Evolutionary conservation across 2,113 vertebrate genomes (phyloP).

Genomic region (Mesocricetus auratus): DNA sequence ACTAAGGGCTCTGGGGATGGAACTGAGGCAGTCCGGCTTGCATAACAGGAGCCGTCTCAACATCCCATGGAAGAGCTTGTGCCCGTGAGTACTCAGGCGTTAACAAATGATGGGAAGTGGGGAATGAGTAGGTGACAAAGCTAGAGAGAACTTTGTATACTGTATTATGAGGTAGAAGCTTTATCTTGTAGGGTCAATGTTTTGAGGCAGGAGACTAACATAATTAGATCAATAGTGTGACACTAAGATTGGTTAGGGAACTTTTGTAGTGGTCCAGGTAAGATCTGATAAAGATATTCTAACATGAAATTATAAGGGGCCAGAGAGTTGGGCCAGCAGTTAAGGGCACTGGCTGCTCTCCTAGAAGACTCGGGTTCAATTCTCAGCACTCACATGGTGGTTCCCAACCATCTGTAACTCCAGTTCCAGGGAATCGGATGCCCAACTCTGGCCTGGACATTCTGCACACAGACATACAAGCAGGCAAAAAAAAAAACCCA

Average conservation of each 20-base stretch:
- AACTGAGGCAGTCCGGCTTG: too few relatives aligned
- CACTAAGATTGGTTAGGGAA: background rate
- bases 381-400: background rate
- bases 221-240: background rate
- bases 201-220: conserved; percentile 4
- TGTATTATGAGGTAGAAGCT: background rate
- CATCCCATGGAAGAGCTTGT: background rate
- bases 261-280: background rate
- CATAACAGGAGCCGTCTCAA: background rate
- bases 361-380: background rate
- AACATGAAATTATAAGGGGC: background rate
- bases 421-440: background rate
- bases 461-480: background rate
- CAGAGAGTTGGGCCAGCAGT: background rate
- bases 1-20: background rate
- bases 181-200: background rate
- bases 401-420: background rate
- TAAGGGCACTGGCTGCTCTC: background rate
- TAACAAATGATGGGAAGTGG: background rate
- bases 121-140: background rate
- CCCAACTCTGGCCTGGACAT: background rate
- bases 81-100: background rate
- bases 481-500: background rate
- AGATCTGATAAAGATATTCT: background rate
- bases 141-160: background rate